Evolutionary conservation across 2,888 invertebrate species (phyloP).

Genomic region (Chorisops tibialis): DNA sequence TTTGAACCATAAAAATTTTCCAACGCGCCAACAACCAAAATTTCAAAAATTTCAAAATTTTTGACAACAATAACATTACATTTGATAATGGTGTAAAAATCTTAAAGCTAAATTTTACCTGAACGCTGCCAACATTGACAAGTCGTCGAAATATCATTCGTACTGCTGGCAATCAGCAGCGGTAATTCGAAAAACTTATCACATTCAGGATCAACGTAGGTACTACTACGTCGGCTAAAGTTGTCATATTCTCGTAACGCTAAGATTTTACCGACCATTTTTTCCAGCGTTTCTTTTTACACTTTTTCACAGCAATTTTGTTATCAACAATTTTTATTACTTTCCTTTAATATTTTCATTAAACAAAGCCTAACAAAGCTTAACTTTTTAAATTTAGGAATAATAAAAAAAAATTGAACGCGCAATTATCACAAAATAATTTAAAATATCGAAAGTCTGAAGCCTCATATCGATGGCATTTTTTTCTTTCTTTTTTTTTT

Average conservation of each 20-base stretch:
- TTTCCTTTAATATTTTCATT: slow-evolving; percentile 13
- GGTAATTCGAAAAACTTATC: slow-evolving; percentile 52
- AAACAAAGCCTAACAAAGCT: not conserved
- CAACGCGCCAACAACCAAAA: too few relatives aligned
- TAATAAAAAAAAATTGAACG: too few relatives aligned
- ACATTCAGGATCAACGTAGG: slow-evolving; percentile 53
- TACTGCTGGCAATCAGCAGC: slow-evolving; percentile 48
- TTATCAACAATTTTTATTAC: slow-evolving; percentile 10
- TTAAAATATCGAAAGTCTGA: too few relatives aligned
- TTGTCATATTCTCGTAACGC: slow-evolving; percentile 48
- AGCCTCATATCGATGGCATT: not conserved
- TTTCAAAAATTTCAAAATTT: too few relatives aligned
- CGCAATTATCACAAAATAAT: too few relatives aligned
- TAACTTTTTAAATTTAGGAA: not conserved
- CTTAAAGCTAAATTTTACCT: slow-evolving; percentile 46
- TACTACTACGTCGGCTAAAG: slow-evolving; percentile 51
- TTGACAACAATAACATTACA: too few relatives aligned
- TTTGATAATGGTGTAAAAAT: too few relatives aligned
- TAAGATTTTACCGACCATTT: slow-evolving; percentile 52
- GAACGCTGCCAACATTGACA: slow-evolving; percentile 50
- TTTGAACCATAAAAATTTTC: too few relatives aligned
- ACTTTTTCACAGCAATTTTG: slow-evolving; percentile 22
- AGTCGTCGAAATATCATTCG: slow-evolving; percentile 49
- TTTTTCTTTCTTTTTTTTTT: slow-evolving; percentile 7
- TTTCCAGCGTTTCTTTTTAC: slow-evolving; percentile 29